A percentile compares a stretch with the other conserved stretches of the same genome.
Evolutionary conservation across 2,797 vertebrate genomes (phyloP).

Genomic region (Pempheris klunzingeri): DNA sequence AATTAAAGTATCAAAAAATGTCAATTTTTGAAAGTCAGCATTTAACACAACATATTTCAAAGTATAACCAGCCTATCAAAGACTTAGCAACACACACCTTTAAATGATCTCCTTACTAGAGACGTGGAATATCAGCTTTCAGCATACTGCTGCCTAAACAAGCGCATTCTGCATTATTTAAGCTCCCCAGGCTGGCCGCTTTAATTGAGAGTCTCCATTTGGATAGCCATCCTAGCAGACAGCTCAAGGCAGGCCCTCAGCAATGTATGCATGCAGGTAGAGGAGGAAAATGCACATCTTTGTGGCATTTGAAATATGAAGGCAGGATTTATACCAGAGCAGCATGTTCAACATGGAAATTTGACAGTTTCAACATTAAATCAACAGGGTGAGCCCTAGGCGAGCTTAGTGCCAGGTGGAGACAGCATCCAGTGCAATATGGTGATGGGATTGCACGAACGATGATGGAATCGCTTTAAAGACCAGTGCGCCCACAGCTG

Average conservation of each 20-base stretch:
- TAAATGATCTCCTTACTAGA: slow-evolving; percentile 52
- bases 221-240: slow-evolving; percentile 50
- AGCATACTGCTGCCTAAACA: slow-evolving; percentile 61
- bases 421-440: slow-evolving; percentile 32
- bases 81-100: slow-evolving; percentile 24
- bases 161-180: slow-evolving; percentile 79
- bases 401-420: slow-evolving; percentile 46
- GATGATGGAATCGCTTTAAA: slow-evolving; percentile 20
- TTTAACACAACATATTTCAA: background rate
- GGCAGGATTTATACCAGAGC: slow-evolving; percentile 51
- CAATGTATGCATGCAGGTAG: slow-evolving; percentile 23
- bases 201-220: slow-evolving; percentile 63
- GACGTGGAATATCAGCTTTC: slow-evolving; percentile 56
- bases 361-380: slow-evolving; percentile 59
- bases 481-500: slow-evolving; percentile 36
- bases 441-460: slow-evolving; percentile 35
- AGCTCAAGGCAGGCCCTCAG: slow-evolving; percentile 60
- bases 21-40: background rate
- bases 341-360: slow-evolving; percentile 58
- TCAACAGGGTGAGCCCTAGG: slow-evolving; percentile 56
- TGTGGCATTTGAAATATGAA: slow-evolving; percentile 68
- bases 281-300: slow-evolving; percentile 48
- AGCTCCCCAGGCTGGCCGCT: slow-evolving; percentile 50
- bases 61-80: background rate
- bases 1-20: background rate